Percentiles rank a stretch among this genome's conserved stretches.
Evolutionary conservation across 2,888 invertebrate species (phyloP).

Genomic region (Pegoplata infirma): DNA sequence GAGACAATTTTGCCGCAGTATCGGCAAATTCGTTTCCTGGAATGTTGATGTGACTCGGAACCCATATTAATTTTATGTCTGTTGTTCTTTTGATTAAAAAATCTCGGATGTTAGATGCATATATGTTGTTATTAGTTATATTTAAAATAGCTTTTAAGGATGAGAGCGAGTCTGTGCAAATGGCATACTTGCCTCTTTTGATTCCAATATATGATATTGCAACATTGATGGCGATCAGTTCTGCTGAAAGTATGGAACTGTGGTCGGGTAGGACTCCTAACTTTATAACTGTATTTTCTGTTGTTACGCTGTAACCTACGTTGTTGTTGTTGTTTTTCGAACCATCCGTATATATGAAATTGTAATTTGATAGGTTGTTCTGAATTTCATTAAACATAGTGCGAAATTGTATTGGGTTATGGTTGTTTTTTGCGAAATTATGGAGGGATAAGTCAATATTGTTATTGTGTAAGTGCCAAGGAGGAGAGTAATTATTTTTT

Average conservation of each 20-base stretch:
- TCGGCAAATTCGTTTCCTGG: constrained; percentile 6
- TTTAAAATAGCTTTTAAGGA: neutral
- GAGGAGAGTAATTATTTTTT: neutral
- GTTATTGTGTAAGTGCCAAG: neutral
- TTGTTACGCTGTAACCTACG: neutral
- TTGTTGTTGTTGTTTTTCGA: neutral
- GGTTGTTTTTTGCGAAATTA: neutral
- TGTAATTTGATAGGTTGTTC: neutral
- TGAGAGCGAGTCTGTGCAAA: neutral
- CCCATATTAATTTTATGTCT: neutral
- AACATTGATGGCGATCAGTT: no score
- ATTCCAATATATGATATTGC: neutral
- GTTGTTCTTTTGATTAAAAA: neutral
- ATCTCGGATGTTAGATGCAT: neutral
- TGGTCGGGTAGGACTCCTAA: no score
- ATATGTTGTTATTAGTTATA: neutral
- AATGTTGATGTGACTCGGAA: neutral
- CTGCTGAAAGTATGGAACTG: no score
- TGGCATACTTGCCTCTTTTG: neutral
- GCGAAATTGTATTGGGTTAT: neutral
- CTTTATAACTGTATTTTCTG: no score
- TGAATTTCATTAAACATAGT: neutral
- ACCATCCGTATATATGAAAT: constrained; percentile 14
- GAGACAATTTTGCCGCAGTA: neutral
- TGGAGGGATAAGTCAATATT: neutral